Percentiles rank a stretch among this genome's conserved stretches.
phyloP scores from a whole-genome alignment of 2,888 invertebrate genomes.

The Seladonia tumulorum region DNA sequence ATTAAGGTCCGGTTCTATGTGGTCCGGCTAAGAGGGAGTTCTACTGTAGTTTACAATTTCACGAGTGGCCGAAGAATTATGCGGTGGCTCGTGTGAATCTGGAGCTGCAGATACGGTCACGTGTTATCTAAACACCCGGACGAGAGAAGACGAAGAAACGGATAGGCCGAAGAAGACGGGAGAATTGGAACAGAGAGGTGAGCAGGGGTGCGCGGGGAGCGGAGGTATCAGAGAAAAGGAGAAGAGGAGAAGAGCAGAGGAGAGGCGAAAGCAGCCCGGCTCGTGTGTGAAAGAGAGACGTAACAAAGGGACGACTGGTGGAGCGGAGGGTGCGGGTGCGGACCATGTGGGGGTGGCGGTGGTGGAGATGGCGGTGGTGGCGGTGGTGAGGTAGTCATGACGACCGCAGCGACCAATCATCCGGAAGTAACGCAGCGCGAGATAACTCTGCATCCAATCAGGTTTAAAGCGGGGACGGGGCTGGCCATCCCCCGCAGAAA shows the following conservation, averaged over 20 bases:
- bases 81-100: background rate
- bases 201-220: background rate
- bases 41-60: slow-evolving; percentile 17
- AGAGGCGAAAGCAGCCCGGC: background rate
- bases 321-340: slow-evolving; percentile 50
- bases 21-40: background rate
- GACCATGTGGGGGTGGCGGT: slow-evolving; percentile 69
- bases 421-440: slow-evolving; percentile 84
- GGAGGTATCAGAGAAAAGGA: background rate
- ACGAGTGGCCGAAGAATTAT: slow-evolving; percentile 30
- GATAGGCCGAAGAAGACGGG: slow-evolving; percentile 36
- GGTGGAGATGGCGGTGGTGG: slow-evolving; percentile 75
- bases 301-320: slow-evolving; percentile 40
- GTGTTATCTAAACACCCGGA: slow-evolving; percentile 70
- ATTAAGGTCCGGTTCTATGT: too few relatives aligned
- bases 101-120: slow-evolving; percentile 15
- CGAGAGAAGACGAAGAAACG: slow-evolving; percentile 30
- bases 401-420: slow-evolving; percentile 84
- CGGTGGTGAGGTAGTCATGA: slow-evolving; percentile 82
- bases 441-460: slow-evolving; percentile 85
- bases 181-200: slow-evolving; percentile 44
- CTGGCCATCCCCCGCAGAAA: slow-evolving; percentile 75
- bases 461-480: slow-evolving; percentile 82
- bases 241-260: background rate
- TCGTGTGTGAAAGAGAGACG: slow-evolving; percentile 36